A percentile compares a stretch with the other conserved stretches of the same genome.
These are phyloP conservation scores for Seira sanloemensis DNA, from an alignment of 2,888 invertebrate species.

Conservation along the genomic window DNA sequence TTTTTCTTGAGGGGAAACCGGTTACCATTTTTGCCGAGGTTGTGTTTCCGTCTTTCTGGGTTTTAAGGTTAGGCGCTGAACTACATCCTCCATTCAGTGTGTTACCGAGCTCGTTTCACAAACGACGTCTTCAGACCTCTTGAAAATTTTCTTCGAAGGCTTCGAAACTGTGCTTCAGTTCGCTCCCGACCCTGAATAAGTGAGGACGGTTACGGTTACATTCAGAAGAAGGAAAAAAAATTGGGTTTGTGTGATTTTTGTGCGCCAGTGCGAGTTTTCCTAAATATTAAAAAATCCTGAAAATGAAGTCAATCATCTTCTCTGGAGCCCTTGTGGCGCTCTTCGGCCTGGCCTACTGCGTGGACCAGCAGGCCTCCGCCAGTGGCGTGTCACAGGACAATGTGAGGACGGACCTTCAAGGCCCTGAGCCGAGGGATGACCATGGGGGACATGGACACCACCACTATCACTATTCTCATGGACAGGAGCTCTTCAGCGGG, in stretches of 20 bases:
- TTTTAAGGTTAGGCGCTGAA: constrained; percentile 72
- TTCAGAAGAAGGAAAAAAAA: constrained; percentile 19
- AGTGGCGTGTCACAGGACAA: constrained; percentile 37
- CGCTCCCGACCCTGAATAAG: too few species aligned
- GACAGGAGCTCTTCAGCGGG: constrained; percentile 67
- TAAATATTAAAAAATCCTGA: background rate
- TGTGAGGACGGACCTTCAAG: constrained; percentile 58
- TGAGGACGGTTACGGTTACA: too few species aligned
- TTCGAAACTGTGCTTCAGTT: too few species aligned
- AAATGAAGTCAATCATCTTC: constrained; percentile 64
- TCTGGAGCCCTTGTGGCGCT: constrained; percentile 50
- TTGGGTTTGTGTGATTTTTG: background rate
- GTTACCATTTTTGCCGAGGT: constrained; percentile 72
- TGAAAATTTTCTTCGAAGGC: too few species aligned
- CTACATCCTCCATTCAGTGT: constrained; percentile 68
- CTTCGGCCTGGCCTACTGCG: constrained; percentile 48
- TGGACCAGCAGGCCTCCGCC: constrained; percentile 19
- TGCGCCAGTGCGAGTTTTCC: background rate
- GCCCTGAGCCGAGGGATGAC: constrained; percentile 57
- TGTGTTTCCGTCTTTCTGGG: constrained; percentile 72
- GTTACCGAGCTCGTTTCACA: too few species aligned
- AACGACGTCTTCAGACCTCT: too few species aligned
- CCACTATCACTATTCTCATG: constrained; percentile 64
- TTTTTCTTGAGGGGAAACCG: constrained; percentile 64
- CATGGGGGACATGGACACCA: constrained; percentile 55